Evolutionary conservation across 2,888 invertebrate species (phyloP), one percentile per base, ranked within the genome.

Genomic region (Cerceris ruficornis): DNA sequence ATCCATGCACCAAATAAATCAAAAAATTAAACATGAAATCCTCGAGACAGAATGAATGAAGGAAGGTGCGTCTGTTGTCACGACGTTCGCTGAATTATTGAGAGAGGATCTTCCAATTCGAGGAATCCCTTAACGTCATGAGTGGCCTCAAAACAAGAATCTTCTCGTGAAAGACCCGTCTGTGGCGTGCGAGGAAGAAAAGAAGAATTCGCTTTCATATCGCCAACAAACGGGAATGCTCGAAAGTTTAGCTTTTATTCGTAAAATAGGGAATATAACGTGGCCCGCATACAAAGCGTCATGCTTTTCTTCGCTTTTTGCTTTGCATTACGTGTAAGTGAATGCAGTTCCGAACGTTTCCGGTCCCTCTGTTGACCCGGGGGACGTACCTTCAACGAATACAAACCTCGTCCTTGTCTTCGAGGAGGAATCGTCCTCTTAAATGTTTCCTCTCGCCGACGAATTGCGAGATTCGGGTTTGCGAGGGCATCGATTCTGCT

Each of bases 391-490:
- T 50, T 61, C 64, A 11, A 39, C 64, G 52, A 59, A 54, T 50
- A 14, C 15, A 43, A 14, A 65, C 41, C 50, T 50, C 61, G 49
- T 62, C 50, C 41, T 9, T 14, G 54, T n/a, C 57, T 17, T 46
- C 8, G 52, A 46, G 43, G 11, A 42, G 49, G 14, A 28, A 28
- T 28, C 28, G 14, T 17, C 41, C 15, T 55, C 68, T 75, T 68
- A 68, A 80, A 70, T 41, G 49, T 17, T 14, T 70, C 49, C 9
- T 50, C 43, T 58, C 46, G 58, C 50, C n/a, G 57, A 9, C 9
- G 2, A 11, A 65, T 65, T 28, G 28, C 28, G 28, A 28, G 28
- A 28, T 28, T 28, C 4, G 28, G 28, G 28, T 28, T 28, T 28
- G 28, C 28, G 4, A 4, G 28, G 28, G 4, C 28, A 28, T 28